A percentile compares a stretch with the other conserved stretches of the same genome.
phyloP scores from a whole-genome alignment of 1,140 invertebrate species.

The Drosophila ficusphila region DNA sequence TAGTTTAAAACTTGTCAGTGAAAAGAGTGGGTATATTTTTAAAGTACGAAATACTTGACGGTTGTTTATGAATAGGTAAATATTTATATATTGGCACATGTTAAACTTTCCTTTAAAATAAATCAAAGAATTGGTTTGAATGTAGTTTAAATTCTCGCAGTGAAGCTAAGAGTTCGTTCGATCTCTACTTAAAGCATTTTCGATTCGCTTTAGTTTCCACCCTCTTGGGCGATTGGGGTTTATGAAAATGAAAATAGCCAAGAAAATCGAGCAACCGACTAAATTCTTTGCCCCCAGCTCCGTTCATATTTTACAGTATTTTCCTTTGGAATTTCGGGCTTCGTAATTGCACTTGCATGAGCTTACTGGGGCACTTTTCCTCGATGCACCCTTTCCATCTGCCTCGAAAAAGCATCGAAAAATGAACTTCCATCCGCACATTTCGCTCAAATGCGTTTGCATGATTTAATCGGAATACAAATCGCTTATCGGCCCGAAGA shows the following conservation, averaged over 20 bases:
- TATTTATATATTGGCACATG: too few species aligned
- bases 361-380: constrained; percentile 31
- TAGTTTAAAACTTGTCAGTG: too few species aligned
- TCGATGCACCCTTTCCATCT: background rate
- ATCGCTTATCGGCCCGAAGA: constrained; percentile 55
- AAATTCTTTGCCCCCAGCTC: constrained; percentile 4
- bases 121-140: background rate
- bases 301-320: constrained; percentile 19
- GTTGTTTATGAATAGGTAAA: too few species aligned
- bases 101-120: background rate
- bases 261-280: constrained; percentile 56
- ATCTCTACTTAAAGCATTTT: constrained; percentile 60
- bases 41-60: too few species aligned
- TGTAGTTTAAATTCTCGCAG: background rate
- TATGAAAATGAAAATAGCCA: constrained; percentile 74
- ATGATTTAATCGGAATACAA: constrained; percentile 73
- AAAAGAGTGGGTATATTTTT: too few species aligned
- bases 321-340: constrained; percentile 17
- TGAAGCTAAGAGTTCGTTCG: constrained; percentile 22
- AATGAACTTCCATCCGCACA: background rate
- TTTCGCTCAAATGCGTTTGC: constrained; percentile 18
- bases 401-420: constrained; percentile 19
- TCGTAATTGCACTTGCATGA: constrained; percentile 43
- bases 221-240: constrained; percentile 33
- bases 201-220: constrained; percentile 56